phyloP scores from a whole-genome alignment of 2,797 vertebrate species.

The Meriones psammophilus region DNA sequence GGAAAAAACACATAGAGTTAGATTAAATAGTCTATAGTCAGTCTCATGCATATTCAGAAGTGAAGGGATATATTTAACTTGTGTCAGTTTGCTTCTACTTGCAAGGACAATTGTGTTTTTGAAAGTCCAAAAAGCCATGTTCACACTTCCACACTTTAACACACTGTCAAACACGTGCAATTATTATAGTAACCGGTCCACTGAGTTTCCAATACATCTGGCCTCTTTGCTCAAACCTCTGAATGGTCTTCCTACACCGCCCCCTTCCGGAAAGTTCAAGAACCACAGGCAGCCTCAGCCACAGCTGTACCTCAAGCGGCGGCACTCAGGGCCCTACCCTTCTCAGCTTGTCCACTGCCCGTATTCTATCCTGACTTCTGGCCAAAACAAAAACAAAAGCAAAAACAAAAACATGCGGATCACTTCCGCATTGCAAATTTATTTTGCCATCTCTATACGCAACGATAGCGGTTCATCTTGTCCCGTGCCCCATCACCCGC shows the following conservation, averaged over 20 bases:
- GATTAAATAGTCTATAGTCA: neutral
- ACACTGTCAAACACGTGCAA: no score
- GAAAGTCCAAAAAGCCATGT: neutral
- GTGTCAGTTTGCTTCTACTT: neutral
- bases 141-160: neutral
- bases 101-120: neutral
- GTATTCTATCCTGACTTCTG: neutral
- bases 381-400: no score
- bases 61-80: slow-evolving; percentile 41
- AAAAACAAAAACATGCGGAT: no score
- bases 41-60: neutral
- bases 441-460: neutral
- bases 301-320: neutral
- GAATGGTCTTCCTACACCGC: neutral
- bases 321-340: fast-evolving
- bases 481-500: neutral
- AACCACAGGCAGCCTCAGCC: fast-evolving
- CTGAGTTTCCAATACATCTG: neutral
- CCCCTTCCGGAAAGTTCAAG: no score
- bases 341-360: fast-evolving
- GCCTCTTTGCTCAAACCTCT: neutral
- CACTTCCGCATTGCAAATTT: no score
- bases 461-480: neutral
- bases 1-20: slow-evolving; percentile 8
- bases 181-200: neutral